Evolutionary conservation across 1,140 invertebrate species (phyloP).

Genomic region (Aphidius ervi): DNA sequence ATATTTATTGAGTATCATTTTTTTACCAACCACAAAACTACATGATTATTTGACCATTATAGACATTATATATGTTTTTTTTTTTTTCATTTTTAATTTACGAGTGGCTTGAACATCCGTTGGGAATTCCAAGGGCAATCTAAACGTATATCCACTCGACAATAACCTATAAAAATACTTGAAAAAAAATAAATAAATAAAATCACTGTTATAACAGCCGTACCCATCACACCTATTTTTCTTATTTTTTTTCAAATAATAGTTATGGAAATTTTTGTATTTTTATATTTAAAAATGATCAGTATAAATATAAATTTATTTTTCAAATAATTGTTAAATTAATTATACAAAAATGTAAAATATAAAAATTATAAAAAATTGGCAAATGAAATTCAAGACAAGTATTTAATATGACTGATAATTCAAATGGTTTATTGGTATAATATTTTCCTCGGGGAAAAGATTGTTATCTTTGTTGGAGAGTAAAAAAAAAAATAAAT

Average conservation of each 20-base stretch:
- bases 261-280: background rate
- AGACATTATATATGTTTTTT: too few species aligned
- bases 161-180: constrained; percentile 44
- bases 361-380: background rate
- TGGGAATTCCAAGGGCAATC: background rate
- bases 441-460: too few species aligned
- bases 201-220: constrained; percentile 42
- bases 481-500: constrained; percentile 17
- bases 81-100: too few species aligned
- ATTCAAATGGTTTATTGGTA: too few species aligned
- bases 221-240: background rate
- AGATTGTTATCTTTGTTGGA: too few species aligned
- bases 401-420: too few species aligned
- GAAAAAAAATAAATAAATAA: background rate
- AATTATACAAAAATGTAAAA: background rate
- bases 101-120: too few species aligned
- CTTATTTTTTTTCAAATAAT: background rate
- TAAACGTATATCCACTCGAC: constrained; percentile 1
- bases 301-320: background rate
- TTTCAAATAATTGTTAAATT: background rate
- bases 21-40: too few species aligned
- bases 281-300: background rate
- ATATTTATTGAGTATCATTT: too few species aligned
- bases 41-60: too few species aligned
- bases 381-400: too few species aligned